A percentile compares a stretch with the other conserved stretches of the same genome.
Evolutionary conservation across 2,113 vertebrate species (phyloP).

Genomic region (Gymnogyps californianus): DNA sequence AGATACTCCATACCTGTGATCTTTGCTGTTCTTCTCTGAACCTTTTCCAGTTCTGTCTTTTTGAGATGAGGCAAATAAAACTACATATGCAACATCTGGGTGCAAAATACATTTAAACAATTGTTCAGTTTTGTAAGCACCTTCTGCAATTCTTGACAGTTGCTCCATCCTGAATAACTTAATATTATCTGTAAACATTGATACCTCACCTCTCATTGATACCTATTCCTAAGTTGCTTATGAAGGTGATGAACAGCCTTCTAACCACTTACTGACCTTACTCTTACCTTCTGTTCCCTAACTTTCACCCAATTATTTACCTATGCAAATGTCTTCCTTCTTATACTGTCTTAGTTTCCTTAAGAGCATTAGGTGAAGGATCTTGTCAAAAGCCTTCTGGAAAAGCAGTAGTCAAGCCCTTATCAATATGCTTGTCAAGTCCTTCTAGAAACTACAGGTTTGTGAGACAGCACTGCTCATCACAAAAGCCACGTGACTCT

Average conservation of each 20-base stretch:
- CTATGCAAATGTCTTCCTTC: neutral
- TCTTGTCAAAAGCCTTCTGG: neutral
- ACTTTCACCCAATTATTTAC: neutral
- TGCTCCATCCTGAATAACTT: neutral
- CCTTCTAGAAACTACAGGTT: neutral
- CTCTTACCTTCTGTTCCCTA: neutral
- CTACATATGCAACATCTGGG: neutral
- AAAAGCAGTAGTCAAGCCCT: neutral
- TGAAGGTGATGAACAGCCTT: neutral
- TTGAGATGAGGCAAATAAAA: neutral
- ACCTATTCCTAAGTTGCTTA: neutral
- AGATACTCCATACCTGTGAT: neutral
- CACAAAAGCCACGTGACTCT: neutral
- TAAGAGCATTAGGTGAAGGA: neutral
- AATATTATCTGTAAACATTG: neutral
- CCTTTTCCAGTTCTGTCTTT: neutral
- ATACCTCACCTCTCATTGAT: neutral
- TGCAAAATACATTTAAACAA: neutral
- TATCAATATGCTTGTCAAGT: neutral
- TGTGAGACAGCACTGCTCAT: neutral
- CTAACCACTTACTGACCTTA: neutral
- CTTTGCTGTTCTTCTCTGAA: neutral
- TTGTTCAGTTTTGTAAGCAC: neutral
- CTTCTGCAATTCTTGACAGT: neutral
- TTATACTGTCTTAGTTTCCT: neutral